Evolutionary conservation across 1,140 invertebrate species (phyloP).

Genomic region (Ceratosolen fusciceps): DNA sequence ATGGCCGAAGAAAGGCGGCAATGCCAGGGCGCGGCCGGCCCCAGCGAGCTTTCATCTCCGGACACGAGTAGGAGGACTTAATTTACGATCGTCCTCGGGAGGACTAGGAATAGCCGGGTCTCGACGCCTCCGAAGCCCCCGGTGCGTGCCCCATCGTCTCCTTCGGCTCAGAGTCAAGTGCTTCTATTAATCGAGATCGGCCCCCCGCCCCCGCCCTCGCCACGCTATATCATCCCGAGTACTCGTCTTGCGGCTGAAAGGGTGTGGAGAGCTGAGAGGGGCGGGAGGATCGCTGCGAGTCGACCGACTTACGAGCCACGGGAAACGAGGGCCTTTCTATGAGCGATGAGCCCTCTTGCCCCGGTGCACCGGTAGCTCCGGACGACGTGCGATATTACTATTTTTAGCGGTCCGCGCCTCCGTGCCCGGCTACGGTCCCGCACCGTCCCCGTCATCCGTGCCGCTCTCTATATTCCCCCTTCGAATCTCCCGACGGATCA

Average conservation of each 20-base stretch:
- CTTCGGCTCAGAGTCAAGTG: slow-evolving; percentile 19
- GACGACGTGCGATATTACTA: slow-evolving; percentile 41
- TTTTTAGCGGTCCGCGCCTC: slow-evolving; percentile 32
- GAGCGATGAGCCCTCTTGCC: not conserved
- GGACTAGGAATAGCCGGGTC: too few species aligned
- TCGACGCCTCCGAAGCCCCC: not conserved
- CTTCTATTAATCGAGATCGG: slow-evolving; percentile 25
- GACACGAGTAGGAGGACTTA: too few species aligned
- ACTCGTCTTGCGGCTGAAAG: too few species aligned
- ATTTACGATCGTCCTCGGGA: too few species aligned
- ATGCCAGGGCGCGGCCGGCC: too few species aligned
- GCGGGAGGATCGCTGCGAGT: slow-evolving; percentile 46
- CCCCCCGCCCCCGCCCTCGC: too few species aligned
- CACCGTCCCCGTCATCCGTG: not conserved
- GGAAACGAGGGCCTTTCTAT: not conserved
- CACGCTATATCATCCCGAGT: too few species aligned
- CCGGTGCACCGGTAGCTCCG: slow-evolving; percentile 37
- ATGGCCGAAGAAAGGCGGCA: too few species aligned
- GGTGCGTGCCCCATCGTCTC: not conserved
- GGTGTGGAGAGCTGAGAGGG: too few species aligned
- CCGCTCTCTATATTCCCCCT: too few species aligned
- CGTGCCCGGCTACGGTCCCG: not conserved
- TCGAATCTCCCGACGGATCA: too few species aligned
- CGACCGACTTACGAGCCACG: not conserved
- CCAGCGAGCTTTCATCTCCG: too few species aligned